Conservation (phyloP, 1,140 invertebrate genomes). For the Gryllus bimaculatus region DNA sequence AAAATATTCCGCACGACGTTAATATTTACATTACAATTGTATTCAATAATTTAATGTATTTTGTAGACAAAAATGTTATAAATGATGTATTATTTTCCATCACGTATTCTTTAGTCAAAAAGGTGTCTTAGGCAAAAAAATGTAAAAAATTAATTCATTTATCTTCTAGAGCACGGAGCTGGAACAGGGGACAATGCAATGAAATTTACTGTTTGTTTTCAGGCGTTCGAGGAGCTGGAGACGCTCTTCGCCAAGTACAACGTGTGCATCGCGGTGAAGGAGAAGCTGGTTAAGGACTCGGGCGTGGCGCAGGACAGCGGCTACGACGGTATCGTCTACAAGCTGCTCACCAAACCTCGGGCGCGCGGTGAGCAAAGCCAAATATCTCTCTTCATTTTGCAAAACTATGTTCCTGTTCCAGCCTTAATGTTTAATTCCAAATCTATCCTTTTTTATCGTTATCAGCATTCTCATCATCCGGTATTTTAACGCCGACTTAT, state of each 20-base stretch:
- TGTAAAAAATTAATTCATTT: too few relatives aligned
- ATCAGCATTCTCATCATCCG: not conserved
- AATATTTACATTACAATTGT: too few relatives aligned
- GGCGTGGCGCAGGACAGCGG: slow-evolving; percentile 77
- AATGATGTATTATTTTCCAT: too few relatives aligned
- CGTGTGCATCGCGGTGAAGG: slow-evolving; percentile 89
- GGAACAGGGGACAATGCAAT: not conserved
- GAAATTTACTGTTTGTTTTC: slow-evolving; percentile 30
- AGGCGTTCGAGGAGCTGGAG: slow-evolving; percentile 91
- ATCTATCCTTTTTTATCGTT: not conserved
- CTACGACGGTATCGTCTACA: slow-evolving; percentile 80
- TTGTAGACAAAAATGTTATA: too few relatives aligned
- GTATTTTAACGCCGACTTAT: not conserved
- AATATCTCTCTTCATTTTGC: not conserved
- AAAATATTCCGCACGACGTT: too few relatives aligned
- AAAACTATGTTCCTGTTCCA: not conserved
- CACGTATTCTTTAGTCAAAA: too few relatives aligned
- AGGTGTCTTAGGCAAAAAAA: too few relatives aligned
- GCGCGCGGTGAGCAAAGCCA: slow-evolving; percentile 62
- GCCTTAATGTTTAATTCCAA: not conserved
- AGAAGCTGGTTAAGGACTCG: slow-evolving; percentile 90
- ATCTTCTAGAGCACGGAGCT: too few relatives aligned
- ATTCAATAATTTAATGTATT: too few relatives aligned
- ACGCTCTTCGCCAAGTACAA: slow-evolving; percentile 65
- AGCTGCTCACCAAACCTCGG: slow-evolving; percentile 69